phyloP scores from a whole-genome alignment of 1,140 invertebrate genomes.

The Pseudobourletiella spinata region DNA sequence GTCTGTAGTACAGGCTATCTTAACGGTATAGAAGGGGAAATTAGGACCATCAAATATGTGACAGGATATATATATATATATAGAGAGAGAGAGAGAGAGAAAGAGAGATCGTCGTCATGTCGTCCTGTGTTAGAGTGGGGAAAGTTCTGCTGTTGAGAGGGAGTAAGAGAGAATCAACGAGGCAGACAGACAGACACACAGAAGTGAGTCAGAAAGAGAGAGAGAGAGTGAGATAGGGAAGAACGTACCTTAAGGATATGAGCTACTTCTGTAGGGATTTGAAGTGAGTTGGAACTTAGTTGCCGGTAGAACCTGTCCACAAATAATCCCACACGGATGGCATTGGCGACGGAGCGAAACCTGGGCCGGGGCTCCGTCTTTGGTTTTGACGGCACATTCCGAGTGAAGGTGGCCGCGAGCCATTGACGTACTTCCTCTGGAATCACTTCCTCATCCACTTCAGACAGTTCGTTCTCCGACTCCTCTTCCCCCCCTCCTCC shows the following conservation, averaged over 20 bases:
- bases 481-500: too few relatives aligned
- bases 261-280: slow-evolving; percentile 77
- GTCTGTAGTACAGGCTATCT: too few relatives aligned
- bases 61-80: too few relatives aligned
- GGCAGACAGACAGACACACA: too few relatives aligned
- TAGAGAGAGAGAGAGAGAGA: too few relatives aligned
- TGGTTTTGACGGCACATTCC: slow-evolving; percentile 59
- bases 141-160: too few relatives aligned
- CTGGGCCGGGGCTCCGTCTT: slow-evolving; percentile 63
- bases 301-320: slow-evolving; percentile 90
- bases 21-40: too few relatives aligned
- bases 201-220: too few relatives aligned
- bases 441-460: slow-evolving; percentile 90
- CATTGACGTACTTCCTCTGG: slow-evolving; percentile 92
- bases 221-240: background rate
- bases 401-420: slow-evolving; percentile 94
- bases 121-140: too few relatives aligned
- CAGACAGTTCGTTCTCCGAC: slow-evolving; percentile 79
- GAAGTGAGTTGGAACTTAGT: slow-evolving; percentile 68
- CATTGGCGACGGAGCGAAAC: slow-evolving; percentile 93
- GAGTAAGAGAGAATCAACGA: too few relatives aligned
- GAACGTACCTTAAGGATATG: slow-evolving; percentile 70
- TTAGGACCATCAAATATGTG: slow-evolving; percentile 7
- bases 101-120: too few relatives aligned
- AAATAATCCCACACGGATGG: slow-evolving; percentile 93